Conservation (phyloP, 2,888 invertebrate species). For the Ophion slaviceki region DNA sequence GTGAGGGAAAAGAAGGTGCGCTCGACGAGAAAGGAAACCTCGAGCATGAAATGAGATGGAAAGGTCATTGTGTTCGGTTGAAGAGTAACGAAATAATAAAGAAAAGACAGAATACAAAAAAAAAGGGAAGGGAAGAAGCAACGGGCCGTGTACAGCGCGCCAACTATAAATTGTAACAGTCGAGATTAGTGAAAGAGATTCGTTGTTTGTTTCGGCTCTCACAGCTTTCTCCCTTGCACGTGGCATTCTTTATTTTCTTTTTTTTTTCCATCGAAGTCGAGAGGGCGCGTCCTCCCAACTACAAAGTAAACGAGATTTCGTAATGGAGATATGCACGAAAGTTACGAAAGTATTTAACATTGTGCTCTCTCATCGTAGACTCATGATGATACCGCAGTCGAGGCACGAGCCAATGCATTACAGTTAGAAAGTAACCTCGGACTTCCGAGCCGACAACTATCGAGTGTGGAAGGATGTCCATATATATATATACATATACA, state of each 20-base stretch:
- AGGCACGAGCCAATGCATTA: slow-evolving; percentile 61
- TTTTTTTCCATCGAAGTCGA: slow-evolving; percentile 5
- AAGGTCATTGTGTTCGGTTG: slow-evolving; percentile 45
- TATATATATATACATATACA: slow-evolving; percentile 6
- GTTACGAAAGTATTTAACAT: slow-evolving; percentile 52
- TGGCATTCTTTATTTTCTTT: background rate
- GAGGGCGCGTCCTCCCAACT: background rate
- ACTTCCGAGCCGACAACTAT: slow-evolving; percentile 56
- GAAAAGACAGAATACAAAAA: background rate
- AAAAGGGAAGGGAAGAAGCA: slow-evolving; percentile 25
- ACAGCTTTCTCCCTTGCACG: background rate
- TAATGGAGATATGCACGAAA: slow-evolving; percentile 39
- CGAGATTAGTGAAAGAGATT: slow-evolving; percentile 44
- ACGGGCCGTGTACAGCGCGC: slow-evolving; percentile 11
- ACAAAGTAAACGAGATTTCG: slow-evolving; percentile 38
- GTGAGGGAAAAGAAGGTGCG: slow-evolving; percentile 21
- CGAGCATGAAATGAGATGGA: slow-evolving; percentile 41
- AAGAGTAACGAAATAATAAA: slow-evolving; percentile 10
- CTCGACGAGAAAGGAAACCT: slow-evolving; percentile 36
- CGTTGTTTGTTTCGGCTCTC: slow-evolving; percentile 15
- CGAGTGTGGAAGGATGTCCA: slow-evolving; percentile 43
- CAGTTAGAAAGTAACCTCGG: slow-evolving; percentile 68
- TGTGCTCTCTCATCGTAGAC: slow-evolving; percentile 4
- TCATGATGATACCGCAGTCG: slow-evolving; percentile 39
- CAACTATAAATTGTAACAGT: slow-evolving; percentile 40